phyloP scores from a whole-genome alignment of 2,888 invertebrate genomes.

The Caradrina clavipalpis region DNA sequence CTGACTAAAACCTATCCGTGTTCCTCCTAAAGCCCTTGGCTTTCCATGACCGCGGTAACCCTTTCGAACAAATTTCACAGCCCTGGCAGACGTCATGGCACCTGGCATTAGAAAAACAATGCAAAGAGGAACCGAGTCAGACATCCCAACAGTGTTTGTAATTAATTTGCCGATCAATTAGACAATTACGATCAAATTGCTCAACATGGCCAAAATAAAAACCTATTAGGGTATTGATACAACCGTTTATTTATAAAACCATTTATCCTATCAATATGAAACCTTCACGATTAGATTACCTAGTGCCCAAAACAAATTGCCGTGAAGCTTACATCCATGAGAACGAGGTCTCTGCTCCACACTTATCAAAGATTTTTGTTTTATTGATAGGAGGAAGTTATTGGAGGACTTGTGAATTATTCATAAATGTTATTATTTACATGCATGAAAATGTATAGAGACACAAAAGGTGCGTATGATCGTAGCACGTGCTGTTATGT shows the following conservation, averaged over 20 bases:
- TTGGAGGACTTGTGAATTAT: slow-evolving; percentile 30
- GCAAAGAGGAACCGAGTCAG: background rate
- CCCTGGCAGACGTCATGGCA: too few species aligned
- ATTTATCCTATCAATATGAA: slow-evolving; percentile 30
- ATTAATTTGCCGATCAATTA: slow-evolving; percentile 18
- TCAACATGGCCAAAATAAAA: slow-evolving; percentile 20
- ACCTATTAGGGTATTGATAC: slow-evolving; percentile 8
- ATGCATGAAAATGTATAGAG: slow-evolving; percentile 30
- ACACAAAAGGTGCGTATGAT: slow-evolving; percentile 4
- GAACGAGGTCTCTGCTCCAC: slow-evolving; percentile 38
- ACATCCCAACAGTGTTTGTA: slow-evolving; percentile 7
- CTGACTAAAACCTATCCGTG: too few species aligned
- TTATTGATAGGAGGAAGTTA: slow-evolving; percentile 31
- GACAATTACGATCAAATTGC: slow-evolving; percentile 37
- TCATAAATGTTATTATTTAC: slow-evolving; percentile 30
- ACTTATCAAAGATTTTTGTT: slow-evolving; percentile 3
- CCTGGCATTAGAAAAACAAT: background rate
- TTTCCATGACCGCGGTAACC: too few species aligned
- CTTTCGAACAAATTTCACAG: too few species aligned
- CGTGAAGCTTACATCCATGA: slow-evolving; percentile 53
- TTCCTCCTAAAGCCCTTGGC: too few species aligned
- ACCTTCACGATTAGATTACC: slow-evolving; percentile 45
- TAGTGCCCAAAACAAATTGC: slow-evolving; percentile 42
- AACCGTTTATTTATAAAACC: slow-evolving; percentile 31
- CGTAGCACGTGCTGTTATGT: slow-evolving; percentile 14